Evolutionary conservation across 1,140 invertebrate genomes (phyloP), one percentile per base, ranked within the genome.

Genomic region (Macrotrachela quadricornifera): DNA sequence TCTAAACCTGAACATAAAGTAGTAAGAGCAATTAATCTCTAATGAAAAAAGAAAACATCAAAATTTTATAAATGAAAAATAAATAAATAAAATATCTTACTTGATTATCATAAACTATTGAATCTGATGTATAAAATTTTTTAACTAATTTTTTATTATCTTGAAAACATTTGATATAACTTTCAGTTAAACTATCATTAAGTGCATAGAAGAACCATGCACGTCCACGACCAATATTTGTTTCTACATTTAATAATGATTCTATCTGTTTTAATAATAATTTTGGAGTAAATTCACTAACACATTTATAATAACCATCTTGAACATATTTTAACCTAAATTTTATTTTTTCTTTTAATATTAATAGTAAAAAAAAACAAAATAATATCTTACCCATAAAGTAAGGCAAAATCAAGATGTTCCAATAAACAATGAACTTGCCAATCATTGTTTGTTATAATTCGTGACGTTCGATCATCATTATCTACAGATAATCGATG

Each of bases 251-350:
- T 12, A 56, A 47, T 6, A 67, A 53, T 52, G 55, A 57, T 47
- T 62, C 48, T 30, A 70, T 61, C 21, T 65, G 62, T 39, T 61
- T 61, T 6, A 67, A 61, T 4, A 72, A 71, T 47, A 71, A 69
- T 54, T 73, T 73, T 57, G 73, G 74, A 47, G 73, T 74, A 47
- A 76, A 71, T 58, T 75, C 71, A 53, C 70, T 64, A 17, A 71
- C 73, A 38, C 73, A 70, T 16, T 70, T 70, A 74, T 74, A 76
- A 61, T 76, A 77, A 50, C 75, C 75, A 57, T 61, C 14, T 63
- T 58, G 55, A 30, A 30, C 21, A 30, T 30, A 30, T 30, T 30
- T 30, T 30, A 30, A 30, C 8, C 21, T 30, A 30, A 30, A 30
- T 30, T 4, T 8, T n/a, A n/a, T n/a, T n/a, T n/a, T n/a, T n/a